These are phyloP conservation scores for Lamellibrachia luymesi DNA, from an alignment of 1,140 invertebrate genomes.

Conservation along the genomic window DNA sequence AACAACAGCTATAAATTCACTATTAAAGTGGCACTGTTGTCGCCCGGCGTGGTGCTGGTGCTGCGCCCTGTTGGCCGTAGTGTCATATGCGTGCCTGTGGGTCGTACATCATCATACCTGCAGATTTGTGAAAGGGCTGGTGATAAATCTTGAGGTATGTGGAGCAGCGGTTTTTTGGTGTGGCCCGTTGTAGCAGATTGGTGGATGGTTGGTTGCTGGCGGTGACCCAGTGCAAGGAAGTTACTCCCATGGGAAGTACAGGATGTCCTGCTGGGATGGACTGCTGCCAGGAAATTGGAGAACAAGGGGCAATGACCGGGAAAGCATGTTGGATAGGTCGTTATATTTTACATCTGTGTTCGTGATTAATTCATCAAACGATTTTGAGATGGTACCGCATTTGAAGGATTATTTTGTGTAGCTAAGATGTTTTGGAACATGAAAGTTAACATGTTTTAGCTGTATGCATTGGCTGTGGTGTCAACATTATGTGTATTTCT, in stretches of 20 bases:
- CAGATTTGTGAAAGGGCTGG: background rate
- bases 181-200: background rate
- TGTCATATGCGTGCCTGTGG: background rate
- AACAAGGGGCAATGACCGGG: background rate
- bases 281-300: background rate
- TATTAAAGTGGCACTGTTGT: background rate
- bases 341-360: background rate
- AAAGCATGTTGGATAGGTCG: background rate
- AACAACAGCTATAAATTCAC: background rate
- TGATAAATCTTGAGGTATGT: background rate
- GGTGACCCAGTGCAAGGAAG: background rate
- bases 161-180: background rate
- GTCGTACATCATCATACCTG: background rate
- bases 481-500: background rate
- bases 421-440: background rate
- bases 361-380: background rate
- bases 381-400: background rate
- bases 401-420: background rate
- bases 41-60: background rate
- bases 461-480: background rate
- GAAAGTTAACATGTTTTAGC: background rate
- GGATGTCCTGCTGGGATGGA: background rate
- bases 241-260: background rate
- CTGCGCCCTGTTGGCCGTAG: background rate
- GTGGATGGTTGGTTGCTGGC: background rate